phyloP scores from a whole-genome alignment of 2,113 vertebrate species.

The Platycercus adscitus region DNA sequence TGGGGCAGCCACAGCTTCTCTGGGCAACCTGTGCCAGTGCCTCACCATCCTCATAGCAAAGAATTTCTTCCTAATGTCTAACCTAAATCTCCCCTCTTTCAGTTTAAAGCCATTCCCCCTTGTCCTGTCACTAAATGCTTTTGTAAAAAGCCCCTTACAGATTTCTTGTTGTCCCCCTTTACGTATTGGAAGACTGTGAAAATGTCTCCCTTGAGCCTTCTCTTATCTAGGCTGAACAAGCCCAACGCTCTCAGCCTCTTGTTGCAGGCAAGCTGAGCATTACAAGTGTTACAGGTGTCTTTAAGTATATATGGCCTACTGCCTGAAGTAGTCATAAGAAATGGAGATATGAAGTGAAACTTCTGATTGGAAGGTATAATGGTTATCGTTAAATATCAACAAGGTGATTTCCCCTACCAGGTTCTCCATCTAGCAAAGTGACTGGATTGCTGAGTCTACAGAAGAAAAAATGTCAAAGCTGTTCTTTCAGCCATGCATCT shows the following conservation, averaged over 20 bases:
- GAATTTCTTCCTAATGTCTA: neutral
- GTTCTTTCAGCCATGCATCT: neutral
- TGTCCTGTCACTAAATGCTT: neutral
- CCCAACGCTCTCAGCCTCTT: neutral
- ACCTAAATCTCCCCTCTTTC: neutral
- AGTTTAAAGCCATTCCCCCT: neutral
- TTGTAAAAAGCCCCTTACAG: neutral
- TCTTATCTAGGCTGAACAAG: neutral
- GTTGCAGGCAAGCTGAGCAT: neutral
- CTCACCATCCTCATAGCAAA: neutral
- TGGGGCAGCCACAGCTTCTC: too few species aligned
- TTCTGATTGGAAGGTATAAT: slow-evolving; percentile 11
- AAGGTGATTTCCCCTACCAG: neutral
- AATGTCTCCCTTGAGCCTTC: neutral
- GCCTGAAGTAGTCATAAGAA: slow-evolving; percentile 6
- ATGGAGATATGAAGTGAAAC: neutral
- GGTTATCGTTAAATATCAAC: neutral
- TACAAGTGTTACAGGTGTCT: neutral
- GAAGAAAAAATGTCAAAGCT: neutral
- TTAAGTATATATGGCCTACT: slow-evolving; percentile 12
- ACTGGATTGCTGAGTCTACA: neutral
- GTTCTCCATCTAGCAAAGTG: neutral
- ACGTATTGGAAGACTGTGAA: neutral
- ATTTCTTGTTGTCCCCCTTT: neutral
- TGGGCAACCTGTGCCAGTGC: too few species aligned